A percentile compares a stretch with the other conserved stretches of the same genome.
phyloP scores from a whole-genome alignment of 2,888 invertebrate species.

The Antheraea yamamai region DNA sequence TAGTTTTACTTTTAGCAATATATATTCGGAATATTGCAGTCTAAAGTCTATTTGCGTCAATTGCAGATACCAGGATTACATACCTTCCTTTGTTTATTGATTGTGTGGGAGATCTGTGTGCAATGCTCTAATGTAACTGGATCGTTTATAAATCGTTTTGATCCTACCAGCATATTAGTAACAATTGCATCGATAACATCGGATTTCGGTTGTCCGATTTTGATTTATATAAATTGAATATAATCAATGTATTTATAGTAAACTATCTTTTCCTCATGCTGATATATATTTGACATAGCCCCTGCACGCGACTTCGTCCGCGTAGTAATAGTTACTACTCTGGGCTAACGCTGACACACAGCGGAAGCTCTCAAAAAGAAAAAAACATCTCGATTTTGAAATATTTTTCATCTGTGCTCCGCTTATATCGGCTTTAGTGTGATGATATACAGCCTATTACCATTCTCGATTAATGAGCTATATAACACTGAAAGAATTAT shows the following conservation, averaged over 20 bases:
- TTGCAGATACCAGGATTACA: neutral
- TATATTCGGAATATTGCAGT: neutral
- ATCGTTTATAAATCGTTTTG: neutral
- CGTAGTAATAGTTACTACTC: too few species aligned
- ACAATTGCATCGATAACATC: neutral
- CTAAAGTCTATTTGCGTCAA: constrained; percentile 1
- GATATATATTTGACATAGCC: neutral
- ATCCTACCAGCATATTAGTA: neutral
- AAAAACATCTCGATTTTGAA: too few species aligned
- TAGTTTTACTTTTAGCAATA: neutral
- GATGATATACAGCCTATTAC: too few species aligned
- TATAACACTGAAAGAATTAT: too few species aligned
- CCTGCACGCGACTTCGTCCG: too few species aligned
- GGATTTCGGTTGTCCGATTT: neutral
- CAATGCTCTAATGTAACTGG: neutral
- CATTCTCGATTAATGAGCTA: too few species aligned
- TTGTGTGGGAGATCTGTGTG: neutral
- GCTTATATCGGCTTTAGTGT: too few species aligned
- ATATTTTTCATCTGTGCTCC: too few species aligned
- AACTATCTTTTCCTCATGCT: neutral
- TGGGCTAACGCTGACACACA: too few species aligned
- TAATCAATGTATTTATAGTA: neutral
- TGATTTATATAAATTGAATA: neutral
- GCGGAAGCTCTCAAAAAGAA: too few species aligned
- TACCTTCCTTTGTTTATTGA: constrained; percentile 8